phyloP scores from a whole-genome alignment of 2,797 vertebrate species.

The Muscicapa comitata region DNA sequence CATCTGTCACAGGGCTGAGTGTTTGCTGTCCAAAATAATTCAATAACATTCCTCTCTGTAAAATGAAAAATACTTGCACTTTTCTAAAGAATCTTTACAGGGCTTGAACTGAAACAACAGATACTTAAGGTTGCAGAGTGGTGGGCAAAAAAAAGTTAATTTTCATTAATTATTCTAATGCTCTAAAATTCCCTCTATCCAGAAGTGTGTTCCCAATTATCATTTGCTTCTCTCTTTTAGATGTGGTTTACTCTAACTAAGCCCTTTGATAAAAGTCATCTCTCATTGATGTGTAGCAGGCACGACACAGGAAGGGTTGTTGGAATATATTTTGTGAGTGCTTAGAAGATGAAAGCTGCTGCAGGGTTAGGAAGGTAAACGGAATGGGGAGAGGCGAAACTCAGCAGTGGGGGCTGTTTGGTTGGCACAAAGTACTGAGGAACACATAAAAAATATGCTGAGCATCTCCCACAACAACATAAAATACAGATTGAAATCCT shows the following conservation, averaged over 20 bases:
- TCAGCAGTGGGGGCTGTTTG: neutral
- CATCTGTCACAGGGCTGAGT: neutral
- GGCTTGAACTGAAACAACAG: neutral
- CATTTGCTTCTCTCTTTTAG: neutral
- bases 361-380: neutral
- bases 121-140: neutral
- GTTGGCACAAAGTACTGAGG: neutral
- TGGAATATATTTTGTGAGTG: neutral
- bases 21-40: neutral
- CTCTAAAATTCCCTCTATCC: neutral
- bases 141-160: neutral
- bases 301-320: neutral
- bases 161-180: neutral
- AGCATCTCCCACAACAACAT: neutral
- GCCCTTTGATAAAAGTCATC: neutral
- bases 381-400: neutral
- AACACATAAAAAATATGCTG: neutral
- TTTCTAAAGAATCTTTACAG: neutral
- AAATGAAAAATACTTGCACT: neutral
- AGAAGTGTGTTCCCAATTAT: neutral
- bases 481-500: neutral
- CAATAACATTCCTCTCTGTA: neutral
- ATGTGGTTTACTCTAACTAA: neutral
- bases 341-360: neutral
- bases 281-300: neutral